Percentiles rank a stretch among this genome's conserved stretches.
These are phyloP conservation scores for Trissolcus japonicus DNA, from an alignment of 2,888 invertebrate genomes.

Conservation along the genomic window DNA sequence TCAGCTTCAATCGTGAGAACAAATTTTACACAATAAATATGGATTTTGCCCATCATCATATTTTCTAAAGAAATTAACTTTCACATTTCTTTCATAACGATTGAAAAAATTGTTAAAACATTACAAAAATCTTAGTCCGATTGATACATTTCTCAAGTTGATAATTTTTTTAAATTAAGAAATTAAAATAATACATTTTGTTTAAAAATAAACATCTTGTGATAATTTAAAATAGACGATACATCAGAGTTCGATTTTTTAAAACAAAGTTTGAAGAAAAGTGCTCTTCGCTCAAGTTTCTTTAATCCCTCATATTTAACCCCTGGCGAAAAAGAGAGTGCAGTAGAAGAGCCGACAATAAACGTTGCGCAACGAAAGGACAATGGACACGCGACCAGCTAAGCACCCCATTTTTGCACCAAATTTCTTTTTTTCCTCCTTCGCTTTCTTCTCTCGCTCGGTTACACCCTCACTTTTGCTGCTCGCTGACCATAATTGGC, in stretches of 20 bases:
- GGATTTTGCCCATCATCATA: not conserved
- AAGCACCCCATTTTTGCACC: constrained; percentile 45
- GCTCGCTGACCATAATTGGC: constrained; percentile 47
- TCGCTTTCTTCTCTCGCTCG: constrained; percentile 16
- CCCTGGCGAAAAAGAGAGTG: constrained; percentile 19
- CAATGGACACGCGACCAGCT: constrained; percentile 48
- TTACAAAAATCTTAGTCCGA: too few species aligned
- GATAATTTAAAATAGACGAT: too few species aligned
- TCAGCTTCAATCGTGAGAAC: constrained; percentile 29
- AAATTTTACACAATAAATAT: constrained; percentile 18
- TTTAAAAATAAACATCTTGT: not conserved
- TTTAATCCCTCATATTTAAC: constrained; percentile 45
- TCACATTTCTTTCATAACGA: too few species aligned
- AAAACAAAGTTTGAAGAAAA: constrained; percentile 5
- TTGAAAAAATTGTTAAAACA: too few species aligned
- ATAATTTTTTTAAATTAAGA: too few species aligned
- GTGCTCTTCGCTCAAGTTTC: constrained; percentile 21
- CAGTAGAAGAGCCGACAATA: constrained; percentile 38
- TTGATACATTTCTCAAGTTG: not conserved
- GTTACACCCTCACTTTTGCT: constrained; percentile 53
- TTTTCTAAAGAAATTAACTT: not conserved
- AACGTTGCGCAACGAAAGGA: constrained; percentile 29
- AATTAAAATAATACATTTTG: too few species aligned
- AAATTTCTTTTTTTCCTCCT: constrained; percentile 24
- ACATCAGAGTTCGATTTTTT: too few species aligned